A percentile compares a stretch with the other conserved stretches of the same genome.
phyloP scores from a whole-genome alignment of 2,888 invertebrate genomes.

The Ophioninae sp. region DNA sequence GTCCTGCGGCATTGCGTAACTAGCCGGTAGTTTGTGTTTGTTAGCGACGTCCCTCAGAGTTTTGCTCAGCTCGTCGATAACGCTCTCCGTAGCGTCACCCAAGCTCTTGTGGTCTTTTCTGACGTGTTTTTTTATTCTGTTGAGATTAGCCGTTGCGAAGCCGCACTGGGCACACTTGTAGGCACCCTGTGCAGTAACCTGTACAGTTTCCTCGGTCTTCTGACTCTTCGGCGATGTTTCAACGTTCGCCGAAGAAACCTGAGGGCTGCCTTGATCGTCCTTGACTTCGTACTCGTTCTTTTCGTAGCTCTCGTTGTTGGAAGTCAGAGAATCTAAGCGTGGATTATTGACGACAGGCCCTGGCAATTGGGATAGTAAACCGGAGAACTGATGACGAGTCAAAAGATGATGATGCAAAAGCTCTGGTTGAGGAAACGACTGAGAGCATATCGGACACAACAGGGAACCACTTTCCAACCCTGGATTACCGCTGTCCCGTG shows the following conservation, averaged over 20 bases:
- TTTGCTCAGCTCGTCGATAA: constrained; percentile 81
- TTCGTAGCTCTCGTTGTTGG: constrained; percentile 69
- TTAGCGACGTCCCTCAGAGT: constrained; percentile 83
- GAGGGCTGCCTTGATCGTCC: constrained; percentile 78
- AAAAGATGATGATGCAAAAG: constrained; percentile 85
- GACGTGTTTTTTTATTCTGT: constrained; percentile 81
- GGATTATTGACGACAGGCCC: constrained; percentile 68
- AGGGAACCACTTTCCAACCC: constrained; percentile 74
- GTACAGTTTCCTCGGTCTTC: constrained; percentile 81
- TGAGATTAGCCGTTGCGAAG: constrained; percentile 77
- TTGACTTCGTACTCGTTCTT: constrained; percentile 75
- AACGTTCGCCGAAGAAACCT: constrained; percentile 65
- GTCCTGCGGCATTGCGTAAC: constrained; percentile 85
- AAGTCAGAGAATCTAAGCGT: constrained; percentile 56
- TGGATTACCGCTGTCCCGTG: constrained; percentile 78
- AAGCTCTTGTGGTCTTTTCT: constrained; percentile 81
- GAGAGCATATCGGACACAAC: constrained; percentile 85
- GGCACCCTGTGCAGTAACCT: constrained; percentile 78
- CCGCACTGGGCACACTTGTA: constrained; percentile 79
- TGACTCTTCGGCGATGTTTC: constrained; percentile 82
- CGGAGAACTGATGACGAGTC: constrained; percentile 83
- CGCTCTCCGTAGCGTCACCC: constrained; percentile 78
- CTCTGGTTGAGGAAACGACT: constrained; percentile 83
- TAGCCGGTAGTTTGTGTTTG: constrained; percentile 84
- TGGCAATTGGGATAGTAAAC: constrained; percentile 75